Evolutionary conservation across 2,888 invertebrate species (phyloP).

Genomic region (Beris morrisii): DNA sequence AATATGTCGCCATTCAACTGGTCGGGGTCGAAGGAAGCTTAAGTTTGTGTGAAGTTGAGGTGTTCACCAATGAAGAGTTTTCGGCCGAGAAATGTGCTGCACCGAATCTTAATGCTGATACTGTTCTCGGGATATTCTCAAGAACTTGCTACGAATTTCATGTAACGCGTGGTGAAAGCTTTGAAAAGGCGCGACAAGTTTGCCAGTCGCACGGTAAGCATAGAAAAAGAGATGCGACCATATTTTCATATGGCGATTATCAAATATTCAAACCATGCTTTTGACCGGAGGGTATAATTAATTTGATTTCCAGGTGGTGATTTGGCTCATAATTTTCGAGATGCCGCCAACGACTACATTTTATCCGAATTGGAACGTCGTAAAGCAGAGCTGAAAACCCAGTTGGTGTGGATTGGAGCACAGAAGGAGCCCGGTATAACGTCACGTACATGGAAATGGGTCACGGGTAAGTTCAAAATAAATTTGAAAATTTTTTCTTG

Average conservation of each 20-base stretch:
- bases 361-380: conserved; percentile 78
- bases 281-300: background rate
- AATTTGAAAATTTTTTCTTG: background rate
- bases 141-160: conserved; percentile 88
- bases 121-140: conserved; percentile 79
- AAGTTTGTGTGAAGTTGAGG: conserved; percentile 88
- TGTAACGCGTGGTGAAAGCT: conserved; percentile 78
- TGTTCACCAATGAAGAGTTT: conserved; percentile 89
- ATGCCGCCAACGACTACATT: conserved; percentile 58
- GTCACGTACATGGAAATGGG: conserved; percentile 87
- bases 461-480: conserved; percentile 66
- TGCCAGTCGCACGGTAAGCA: conserved; percentile 71
- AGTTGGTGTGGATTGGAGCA: conserved; percentile 89
- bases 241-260: background rate
- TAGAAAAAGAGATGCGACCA: background rate
- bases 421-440: conserved; percentile 84
- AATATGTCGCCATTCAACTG: conserved; percentile 85
- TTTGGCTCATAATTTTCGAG: conserved; percentile 54
- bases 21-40: conserved; percentile 89
- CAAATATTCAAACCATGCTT: too few species aligned
- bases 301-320: conserved; percentile 49
- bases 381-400: conserved; percentile 77
- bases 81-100: conserved; percentile 82
- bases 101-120: conserved; percentile 73
- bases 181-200: conserved; percentile 75